Conservation (phyloP, 2,888 invertebrate species). For the Melinopterus prodromus region DNA sequence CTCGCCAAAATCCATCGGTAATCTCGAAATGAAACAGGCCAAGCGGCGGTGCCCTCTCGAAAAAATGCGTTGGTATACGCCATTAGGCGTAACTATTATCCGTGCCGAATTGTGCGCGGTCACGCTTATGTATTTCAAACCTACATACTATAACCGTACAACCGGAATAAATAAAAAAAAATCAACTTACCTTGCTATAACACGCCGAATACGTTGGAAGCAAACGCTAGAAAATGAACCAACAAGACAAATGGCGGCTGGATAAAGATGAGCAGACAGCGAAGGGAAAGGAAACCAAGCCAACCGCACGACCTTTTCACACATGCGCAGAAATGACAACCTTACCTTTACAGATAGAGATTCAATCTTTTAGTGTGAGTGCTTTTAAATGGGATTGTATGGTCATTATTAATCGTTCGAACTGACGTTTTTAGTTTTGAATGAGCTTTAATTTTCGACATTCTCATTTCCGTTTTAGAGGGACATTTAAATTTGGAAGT, state of each 20-base stretch:
- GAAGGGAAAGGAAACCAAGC: neutral
- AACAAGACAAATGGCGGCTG: slow-evolving; percentile 24
- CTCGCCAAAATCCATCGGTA: neutral
- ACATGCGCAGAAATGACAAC: slow-evolving; percentile 1
- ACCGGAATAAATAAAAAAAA: neutral
- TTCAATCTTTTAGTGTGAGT: neutral
- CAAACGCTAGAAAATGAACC: neutral
- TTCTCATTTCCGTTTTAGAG: slow-evolving; percentile 10
- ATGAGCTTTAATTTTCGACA: neutral
- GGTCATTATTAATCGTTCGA: neutral
- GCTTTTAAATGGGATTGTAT: neutral
- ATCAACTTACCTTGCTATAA: neutral
- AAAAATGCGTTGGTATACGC: neutral
- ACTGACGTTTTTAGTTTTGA: neutral
- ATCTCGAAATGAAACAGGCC: neutral
- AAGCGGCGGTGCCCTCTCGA: neutral
- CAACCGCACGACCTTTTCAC: neutral
- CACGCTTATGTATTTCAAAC: neutral
- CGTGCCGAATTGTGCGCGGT: neutral
- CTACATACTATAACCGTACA: neutral
- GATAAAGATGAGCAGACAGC: slow-evolving; percentile 7
- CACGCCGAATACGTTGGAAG: neutral
- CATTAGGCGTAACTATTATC: neutral
- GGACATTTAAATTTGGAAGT: neutral
- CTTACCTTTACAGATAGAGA: neutral